Evolutionary conservation across 1,140 invertebrate genomes (phyloP), one percentile per base, ranked within the genome.

Genomic region (Penaeus japonicus): DNA sequence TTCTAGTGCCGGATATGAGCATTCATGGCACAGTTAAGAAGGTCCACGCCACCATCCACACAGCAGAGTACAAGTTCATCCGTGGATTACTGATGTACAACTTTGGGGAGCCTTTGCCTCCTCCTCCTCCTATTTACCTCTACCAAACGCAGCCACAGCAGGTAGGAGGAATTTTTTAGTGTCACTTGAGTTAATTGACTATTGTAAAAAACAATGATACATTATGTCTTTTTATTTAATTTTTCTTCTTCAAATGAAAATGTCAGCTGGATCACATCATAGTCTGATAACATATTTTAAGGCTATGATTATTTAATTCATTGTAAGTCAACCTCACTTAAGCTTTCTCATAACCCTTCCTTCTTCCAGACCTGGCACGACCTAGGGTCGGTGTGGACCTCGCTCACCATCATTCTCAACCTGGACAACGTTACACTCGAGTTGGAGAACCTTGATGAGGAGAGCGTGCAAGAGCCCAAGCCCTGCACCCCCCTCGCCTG

Each of bases 11-110:
- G 0, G 98, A 99, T 92, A 94, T 97, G 91, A 96, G 95, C 89
- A 94, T 99, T 22, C 95, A 96, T 84, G 98, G 97, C 24, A 95
- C 95, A 27, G 93, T 99, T 65, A 97, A 97, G 0, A 97, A 97
- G 39, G 94, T 99, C 89, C 95, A 97, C 91, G 95, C 95, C 85
- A 94, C 95, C n/a, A 92, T 99, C 30, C 96, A 98, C 93, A 94
- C 96, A 27, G 93, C 95, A 22, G 97, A 99, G 92, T 99, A 99
- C 92, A 95, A 96, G 92, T 92, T 99, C 17, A 95, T 99, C 27
- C 94, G 96, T 78, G 98, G 97, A 32, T 93, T 99, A 30, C 93
- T 99, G 0, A 95, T 95, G 0, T 96, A 97, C 92, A 99, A 99
- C 93, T 95, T 99, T 65, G 98, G 97, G 22, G 98, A 99, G 92